Conservation (phyloP, 1,140 invertebrate genomes). For the Heterodera carotae region DNA sequence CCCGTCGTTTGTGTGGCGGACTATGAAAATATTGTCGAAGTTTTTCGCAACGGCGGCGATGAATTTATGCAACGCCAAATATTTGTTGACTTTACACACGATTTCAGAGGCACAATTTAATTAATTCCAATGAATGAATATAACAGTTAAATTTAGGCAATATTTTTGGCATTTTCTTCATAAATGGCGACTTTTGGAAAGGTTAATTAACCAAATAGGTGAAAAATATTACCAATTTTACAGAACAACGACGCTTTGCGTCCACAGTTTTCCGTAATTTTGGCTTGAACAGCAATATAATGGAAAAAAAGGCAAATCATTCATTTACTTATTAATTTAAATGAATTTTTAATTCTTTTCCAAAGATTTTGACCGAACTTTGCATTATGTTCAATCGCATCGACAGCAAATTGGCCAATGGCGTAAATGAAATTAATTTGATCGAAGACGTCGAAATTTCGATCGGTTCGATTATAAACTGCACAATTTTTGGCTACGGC, state of each 20-base stretch:
- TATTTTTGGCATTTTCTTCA: constrained; percentile 15
- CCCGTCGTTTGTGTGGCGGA: constrained; percentile 38
- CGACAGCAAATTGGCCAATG: constrained; percentile 32
- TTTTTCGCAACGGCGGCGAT: constrained; percentile 38
- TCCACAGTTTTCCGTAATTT: constrained; percentile 36
- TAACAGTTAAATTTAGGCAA: neutral
- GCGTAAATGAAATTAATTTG: constrained; percentile 25
- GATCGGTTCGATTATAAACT: constrained; percentile 47
- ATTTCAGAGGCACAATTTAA: constrained; percentile 10
- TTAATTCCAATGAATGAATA: neutral
- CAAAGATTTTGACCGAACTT: constrained; percentile 47
- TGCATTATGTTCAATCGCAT: constrained; percentile 33
- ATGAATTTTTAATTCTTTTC: neutral
- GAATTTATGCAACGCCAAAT: constrained; percentile 21
- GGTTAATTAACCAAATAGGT: neutral
- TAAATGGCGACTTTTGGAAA: constrained; percentile 17
- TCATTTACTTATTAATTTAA: neutral
- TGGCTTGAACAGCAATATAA: constrained; percentile 40
- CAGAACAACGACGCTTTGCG: constrained; percentile 28
- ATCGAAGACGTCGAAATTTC: constrained; percentile 37
- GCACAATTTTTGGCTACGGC: constrained; percentile 43
- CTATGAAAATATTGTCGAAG: constrained; percentile 36
- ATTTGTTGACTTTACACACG: constrained; percentile 13
- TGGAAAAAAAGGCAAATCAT: constrained; percentile 33
- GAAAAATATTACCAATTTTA: constrained; percentile 1